Conservation (phyloP, 2,797 vertebrate genomes). For the Chromis chromis region DNA sequence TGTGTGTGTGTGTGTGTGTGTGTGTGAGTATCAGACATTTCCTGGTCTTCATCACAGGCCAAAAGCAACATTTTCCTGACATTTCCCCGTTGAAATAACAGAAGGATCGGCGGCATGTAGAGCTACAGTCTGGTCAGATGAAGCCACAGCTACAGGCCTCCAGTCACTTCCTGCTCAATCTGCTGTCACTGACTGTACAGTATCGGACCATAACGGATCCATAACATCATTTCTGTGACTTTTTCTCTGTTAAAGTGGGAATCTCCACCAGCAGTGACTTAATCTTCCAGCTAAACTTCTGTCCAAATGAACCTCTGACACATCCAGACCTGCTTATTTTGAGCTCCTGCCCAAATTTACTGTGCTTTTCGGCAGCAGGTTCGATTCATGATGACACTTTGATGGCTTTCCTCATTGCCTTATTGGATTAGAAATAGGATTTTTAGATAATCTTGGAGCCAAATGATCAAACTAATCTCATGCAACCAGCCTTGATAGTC, state of each 20-base stretch:
- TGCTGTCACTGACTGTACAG: background rate
- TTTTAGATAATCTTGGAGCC: background rate
- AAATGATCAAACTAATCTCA: conserved; percentile 10
- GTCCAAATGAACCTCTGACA: conserved; percentile 31
- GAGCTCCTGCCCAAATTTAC: conserved; percentile 21
- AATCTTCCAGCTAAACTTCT: conserved; percentile 11
- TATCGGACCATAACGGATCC: background rate
- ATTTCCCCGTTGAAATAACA: conserved; percentile 53
- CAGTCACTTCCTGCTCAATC: conserved; percentile 9
- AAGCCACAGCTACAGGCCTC: conserved; percentile 13
- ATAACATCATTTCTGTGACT: background rate
- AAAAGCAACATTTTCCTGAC: conserved; percentile 64
- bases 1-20: conserved; percentile 31
- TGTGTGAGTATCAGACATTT: conserved; percentile 49
- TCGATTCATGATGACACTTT: conserved; percentile 3
- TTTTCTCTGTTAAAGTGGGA: background rate
- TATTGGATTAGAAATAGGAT: background rate
- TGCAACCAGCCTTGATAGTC: background rate
- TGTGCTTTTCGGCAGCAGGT: conserved; percentile 1
- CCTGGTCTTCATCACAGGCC: conserved; percentile 53
- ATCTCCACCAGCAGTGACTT: conserved; percentile 14
- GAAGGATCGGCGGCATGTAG: conserved; percentile 34
- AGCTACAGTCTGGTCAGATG: conserved; percentile 15
- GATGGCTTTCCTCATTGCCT: conserved; percentile 6
- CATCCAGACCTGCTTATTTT: conserved; percentile 46